These are phyloP conservation scores for Chrysodeixis includens DNA, from an alignment of 2,888 invertebrate genomes.

Conservation along the genomic window DNA sequence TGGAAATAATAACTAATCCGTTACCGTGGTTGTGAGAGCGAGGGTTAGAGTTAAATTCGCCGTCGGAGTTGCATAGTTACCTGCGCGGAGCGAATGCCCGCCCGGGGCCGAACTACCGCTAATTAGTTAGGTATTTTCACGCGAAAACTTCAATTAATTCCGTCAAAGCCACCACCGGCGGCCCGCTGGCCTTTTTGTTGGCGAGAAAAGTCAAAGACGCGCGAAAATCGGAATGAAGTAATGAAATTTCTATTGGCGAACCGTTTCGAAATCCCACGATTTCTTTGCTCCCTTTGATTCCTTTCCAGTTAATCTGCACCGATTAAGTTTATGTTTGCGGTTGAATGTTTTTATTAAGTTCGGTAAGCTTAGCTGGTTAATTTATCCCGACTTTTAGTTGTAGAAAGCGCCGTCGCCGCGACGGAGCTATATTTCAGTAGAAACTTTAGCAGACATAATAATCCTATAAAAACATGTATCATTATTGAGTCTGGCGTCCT, in stretches of 20 bases:
- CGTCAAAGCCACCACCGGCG: slow-evolving; percentile 73
- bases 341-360: slow-evolving; percentile 24
- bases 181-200: slow-evolving; percentile 64
- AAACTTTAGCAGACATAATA: neutral
- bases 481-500: slow-evolving; percentile 20
- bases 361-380: slow-evolving; percentile 10
- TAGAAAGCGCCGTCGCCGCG: neutral
- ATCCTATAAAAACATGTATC: neutral
- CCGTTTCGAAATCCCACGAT: slow-evolving; percentile 64
- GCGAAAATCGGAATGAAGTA: slow-evolving; percentile 72
- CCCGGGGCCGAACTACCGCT: slow-evolving; percentile 68
- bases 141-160: slow-evolving; percentile 83
- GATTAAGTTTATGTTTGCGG: slow-evolving; percentile 47
- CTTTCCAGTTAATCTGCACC: slow-evolving; percentile 51
- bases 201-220: slow-evolving; percentile 73
- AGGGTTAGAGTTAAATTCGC: slow-evolving; percentile 58
- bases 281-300: slow-evolving; percentile 58
- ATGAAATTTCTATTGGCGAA: slow-evolving; percentile 73
- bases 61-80: slow-evolving; percentile 54
- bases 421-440: neutral
- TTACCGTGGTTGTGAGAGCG: slow-evolving; percentile 18
- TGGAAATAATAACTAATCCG: neutral
- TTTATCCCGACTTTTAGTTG: neutral
- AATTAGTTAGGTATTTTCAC: slow-evolving; percentile 81
- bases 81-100: slow-evolving; percentile 56